These are phyloP conservation scores for Frankliniella fusca DNA, from an alignment of 2,888 invertebrate genomes.

Conservation along the genomic window DNA sequence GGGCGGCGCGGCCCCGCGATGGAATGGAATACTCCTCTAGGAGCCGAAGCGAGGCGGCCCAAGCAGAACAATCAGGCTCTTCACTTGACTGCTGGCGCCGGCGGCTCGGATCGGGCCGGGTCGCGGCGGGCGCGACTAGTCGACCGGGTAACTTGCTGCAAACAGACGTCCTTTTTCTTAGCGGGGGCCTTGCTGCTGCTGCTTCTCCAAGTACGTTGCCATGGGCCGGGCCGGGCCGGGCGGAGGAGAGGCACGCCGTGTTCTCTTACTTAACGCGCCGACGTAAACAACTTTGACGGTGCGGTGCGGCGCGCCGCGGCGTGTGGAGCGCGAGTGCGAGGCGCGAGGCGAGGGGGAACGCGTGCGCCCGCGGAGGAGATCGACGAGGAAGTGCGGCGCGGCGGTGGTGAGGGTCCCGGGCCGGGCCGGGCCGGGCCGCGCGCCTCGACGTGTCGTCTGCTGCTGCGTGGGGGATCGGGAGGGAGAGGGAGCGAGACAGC, in stretches of 20 bases:
- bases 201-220: background rate
- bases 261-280: background rate
- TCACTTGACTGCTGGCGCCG: background rate
- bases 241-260: background rate
- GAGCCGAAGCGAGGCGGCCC: background rate
- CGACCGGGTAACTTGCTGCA: background rate
- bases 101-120: background rate
- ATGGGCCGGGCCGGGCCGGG: background rate
- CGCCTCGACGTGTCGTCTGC: background rate
- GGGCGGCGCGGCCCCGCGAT: background rate
- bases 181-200: background rate
- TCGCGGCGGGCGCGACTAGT: background rate
- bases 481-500: background rate
- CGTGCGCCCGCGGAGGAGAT: background rate
- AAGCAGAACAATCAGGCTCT: conserved; percentile 16
- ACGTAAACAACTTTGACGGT: background rate
- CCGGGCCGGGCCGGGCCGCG: conserved; percentile 10
- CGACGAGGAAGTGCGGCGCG: background rate
- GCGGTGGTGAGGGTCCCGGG: background rate
- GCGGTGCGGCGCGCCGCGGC: background rate
- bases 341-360: background rate
- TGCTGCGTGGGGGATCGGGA: background rate
- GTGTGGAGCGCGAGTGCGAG: background rate
- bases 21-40: background rate
- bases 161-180: background rate